Base-by-base conservation (phyloP, 2,888 invertebrate species). In the Agrypnus murinus region DNA sequence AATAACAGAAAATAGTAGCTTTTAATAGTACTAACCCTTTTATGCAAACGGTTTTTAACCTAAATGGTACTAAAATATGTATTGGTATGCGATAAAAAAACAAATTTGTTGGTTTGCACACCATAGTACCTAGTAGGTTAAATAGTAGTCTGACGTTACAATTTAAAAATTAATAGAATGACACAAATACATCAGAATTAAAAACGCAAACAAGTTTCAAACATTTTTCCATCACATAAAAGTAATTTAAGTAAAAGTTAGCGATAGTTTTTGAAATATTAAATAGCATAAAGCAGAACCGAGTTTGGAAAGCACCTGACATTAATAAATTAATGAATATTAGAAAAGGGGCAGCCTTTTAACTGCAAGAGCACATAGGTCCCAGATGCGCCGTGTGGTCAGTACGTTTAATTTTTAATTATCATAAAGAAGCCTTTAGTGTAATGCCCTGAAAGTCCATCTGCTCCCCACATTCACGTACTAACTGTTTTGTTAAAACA, bases 361-460 rank as follows among this genome's bases (percentile, higher is more conserved):
- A 67, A 67, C 63, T 65, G 63, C 58, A 71, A 71, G 25, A 25
- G 45, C 57, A 67, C 60, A 67, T 64, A 62, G 71, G 71, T 71
- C 71, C 67, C 71, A 71, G 71, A 71, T 71, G 71, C 63, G 67
- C 67, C 43, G 63, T 71, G 71, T 67, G 71, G 71, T 71, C 71
- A 71, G 71, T 67, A 40, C 64, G 71, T 71, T 71, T 71, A 71
- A 71, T 71, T 71, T 71, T 71, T 67, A 71, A 67, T 71, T 67
- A 67, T 50, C 63, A 64, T 67, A 67, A 71, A 67, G 67, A 71
- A 67, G 45, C 71, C 63, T 71, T 71, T 67, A 71, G 62, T 63
- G 63, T 64, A 71, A 66, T 66, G 53, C 62, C 38, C 67, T 48
- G 45, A 67, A 66, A 58, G 67, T 71, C 66, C 71, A 71, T 71